Percentiles rank a stretch among this genome's conserved stretches.
Conservation (phyloP, 1,140 invertebrate genomes). For the Grapholita molesta region DNA sequence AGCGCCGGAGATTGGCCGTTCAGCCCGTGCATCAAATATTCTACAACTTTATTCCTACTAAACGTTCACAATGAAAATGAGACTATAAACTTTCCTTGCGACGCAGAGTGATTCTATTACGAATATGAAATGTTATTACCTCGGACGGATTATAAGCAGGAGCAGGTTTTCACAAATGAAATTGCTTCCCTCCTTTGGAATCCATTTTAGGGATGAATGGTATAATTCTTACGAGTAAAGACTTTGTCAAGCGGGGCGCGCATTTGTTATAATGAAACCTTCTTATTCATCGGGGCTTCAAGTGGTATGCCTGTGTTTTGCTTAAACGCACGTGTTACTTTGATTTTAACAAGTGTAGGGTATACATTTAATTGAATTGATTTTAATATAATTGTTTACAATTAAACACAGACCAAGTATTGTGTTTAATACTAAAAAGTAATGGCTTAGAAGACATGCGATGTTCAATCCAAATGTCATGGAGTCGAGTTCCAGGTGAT, state of each 20-base stretch:
- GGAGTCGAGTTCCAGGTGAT: no score
- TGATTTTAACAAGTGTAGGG: neutral
- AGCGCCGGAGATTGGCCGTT: constrained; percentile 62
- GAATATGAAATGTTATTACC: constrained; percentile 78
- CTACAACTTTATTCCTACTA: constrained; percentile 74
- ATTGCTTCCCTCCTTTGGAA: constrained; percentile 76
- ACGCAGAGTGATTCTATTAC: constrained; percentile 76
- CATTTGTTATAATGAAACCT: constrained; percentile 45
- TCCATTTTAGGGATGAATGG: constrained; percentile 76
- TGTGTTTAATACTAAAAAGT: no score
- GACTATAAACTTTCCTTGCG: constrained; percentile 75
- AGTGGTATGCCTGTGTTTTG: neutral
- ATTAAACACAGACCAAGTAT: no score
- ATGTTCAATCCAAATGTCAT: no score
- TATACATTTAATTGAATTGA: neutral
- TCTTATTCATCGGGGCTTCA: constrained; percentile 5
- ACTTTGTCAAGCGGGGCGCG: constrained; percentile 60
- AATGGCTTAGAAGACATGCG: no score
- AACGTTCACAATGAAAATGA: constrained; percentile 76
- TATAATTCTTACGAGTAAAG: constrained; percentile 74
- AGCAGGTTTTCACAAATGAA: constrained; percentile 77
- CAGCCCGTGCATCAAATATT: constrained; percentile 64
- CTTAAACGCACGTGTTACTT: neutral
- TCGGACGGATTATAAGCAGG: constrained; percentile 76
- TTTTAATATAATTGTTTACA: no score